Conservation (phyloP, 2,888 invertebrate species). For the Oegoconia quadripuncta region DNA sequence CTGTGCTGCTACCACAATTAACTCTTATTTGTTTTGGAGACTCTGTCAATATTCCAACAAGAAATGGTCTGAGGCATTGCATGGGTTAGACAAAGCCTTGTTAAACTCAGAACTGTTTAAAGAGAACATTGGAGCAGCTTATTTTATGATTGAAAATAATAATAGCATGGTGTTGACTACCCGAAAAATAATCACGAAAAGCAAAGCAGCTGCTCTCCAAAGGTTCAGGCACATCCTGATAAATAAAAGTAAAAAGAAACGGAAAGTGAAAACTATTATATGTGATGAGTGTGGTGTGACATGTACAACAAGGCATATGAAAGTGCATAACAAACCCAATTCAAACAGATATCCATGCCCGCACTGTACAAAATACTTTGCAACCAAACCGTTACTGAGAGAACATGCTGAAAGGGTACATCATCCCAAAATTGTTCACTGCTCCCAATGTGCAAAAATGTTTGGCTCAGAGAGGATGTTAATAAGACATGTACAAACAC, state of each 20-base stretch:
- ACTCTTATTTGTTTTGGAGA: conserved; percentile 50
- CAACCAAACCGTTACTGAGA: conserved; percentile 32
- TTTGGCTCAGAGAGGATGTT: conserved; percentile 52
- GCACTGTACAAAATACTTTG: conserved; percentile 49
- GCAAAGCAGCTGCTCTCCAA: conserved; percentile 38
- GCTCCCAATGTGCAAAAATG: conserved; percentile 50
- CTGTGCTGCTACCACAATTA: conserved; percentile 45
- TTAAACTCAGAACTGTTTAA: conserved; percentile 30
- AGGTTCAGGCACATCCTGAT: conserved; percentile 7
- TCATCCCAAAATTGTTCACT: conserved; percentile 47
- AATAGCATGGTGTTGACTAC: conserved; percentile 44
- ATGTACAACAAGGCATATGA: conserved; percentile 47
- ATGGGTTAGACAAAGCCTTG: conserved; percentile 32
- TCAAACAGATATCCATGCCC: conserved; percentile 33
- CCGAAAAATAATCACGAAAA: conserved; percentile 30
- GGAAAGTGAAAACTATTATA: neutral
- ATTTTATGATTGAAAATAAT: conserved; percentile 38
- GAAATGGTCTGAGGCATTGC: conserved; percentile 40
- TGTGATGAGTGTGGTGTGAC: conserved; percentile 2
- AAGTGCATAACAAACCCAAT: conserved; percentile 32
- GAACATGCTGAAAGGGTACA: conserved; percentile 52
- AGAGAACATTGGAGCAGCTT: conserved; percentile 37
- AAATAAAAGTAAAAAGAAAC: neutral
- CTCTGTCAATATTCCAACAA: conserved; percentile 41
- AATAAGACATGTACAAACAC: conserved; percentile 40